Conservation (phyloP, 2,888 invertebrate species). For the Drosophila tripunctata region DNA sequence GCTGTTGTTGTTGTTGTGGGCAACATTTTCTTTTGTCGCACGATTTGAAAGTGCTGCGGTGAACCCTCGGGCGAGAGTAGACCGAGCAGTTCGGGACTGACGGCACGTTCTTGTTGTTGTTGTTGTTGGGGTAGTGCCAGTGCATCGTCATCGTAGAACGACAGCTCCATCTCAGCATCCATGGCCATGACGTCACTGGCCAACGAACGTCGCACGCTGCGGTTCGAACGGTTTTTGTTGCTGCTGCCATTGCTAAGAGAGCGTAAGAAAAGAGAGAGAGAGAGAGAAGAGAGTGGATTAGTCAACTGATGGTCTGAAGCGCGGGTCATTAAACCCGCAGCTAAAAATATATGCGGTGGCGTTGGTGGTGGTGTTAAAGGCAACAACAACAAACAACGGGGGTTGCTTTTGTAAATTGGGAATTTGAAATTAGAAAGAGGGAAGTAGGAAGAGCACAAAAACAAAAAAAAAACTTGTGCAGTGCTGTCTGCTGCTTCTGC, state of each 20-base stretch:
- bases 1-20: constrained; percentile 24
- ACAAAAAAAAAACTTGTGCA: not conserved
- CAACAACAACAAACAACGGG: constrained; percentile 42
- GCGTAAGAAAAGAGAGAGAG: constrained; percentile 15
- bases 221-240: constrained; percentile 47
- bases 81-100: constrained; percentile 76
- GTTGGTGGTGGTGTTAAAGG: constrained; percentile 47
- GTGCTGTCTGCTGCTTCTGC: not conserved
- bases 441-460: not conserved
- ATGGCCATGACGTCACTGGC: constrained; percentile 68
- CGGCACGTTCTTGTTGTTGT: constrained; percentile 57
- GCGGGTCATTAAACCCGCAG: constrained; percentile 73
- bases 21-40: constrained; percentile 62
- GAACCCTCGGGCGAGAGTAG: constrained; percentile 83
- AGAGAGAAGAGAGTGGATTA: constrained; percentile 51
- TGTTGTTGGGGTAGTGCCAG: constrained; percentile 40
- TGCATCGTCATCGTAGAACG: constrained; percentile 82
- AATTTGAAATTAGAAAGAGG: constrained; percentile 55
- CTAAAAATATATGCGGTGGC: constrained; percentile 61
- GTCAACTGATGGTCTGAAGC: constrained; percentile 50
- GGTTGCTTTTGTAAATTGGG: constrained; percentile 63
- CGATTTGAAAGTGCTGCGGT: constrained; percentile 82
- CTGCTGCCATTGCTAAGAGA: constrained; percentile 42
- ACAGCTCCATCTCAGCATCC: constrained; percentile 81
- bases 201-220: constrained; percentile 59